phyloP scores from a whole-genome alignment of 2,888 invertebrate species.

The Heteropelma amictum region DNA sequence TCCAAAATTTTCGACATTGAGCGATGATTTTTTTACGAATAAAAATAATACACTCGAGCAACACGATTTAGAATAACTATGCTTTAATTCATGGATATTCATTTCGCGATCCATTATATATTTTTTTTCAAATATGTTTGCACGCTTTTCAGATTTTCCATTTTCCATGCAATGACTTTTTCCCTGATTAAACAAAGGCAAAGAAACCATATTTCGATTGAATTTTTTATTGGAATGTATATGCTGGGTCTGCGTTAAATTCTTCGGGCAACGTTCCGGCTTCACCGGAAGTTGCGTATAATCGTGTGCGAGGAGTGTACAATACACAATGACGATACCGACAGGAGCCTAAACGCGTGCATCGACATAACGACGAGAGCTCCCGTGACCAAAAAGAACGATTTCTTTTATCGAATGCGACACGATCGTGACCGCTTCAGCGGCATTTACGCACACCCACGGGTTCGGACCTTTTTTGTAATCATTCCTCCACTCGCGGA shows the following conservation, averaged over 20 bases:
- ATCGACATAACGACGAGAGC: constrained; percentile 18
- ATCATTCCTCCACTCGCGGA: constrained; percentile 32
- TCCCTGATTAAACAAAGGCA: neutral
- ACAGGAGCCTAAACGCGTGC: constrained; percentile 19
- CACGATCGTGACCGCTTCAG: constrained; percentile 43
- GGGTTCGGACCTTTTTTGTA: constrained; percentile 40
- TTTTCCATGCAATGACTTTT: neutral
- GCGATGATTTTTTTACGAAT: neutral
- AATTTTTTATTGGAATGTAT: neutral
- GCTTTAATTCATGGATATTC: too few species aligned
- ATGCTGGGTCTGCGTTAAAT: constrained; percentile 9
- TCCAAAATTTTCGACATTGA: constrained; percentile 51
- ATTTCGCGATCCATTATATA: too few species aligned
- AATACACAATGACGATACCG: neutral
- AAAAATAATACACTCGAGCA: too few species aligned
- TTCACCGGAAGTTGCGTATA: constrained; percentile 32
- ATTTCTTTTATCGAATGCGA: constrained; percentile 42
- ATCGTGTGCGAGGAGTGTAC: constrained; percentile 22
- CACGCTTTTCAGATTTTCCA: too few species aligned
- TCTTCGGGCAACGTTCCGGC: constrained; percentile 16
- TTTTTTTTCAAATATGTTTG: too few species aligned
- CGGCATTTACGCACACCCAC: constrained; percentile 43
- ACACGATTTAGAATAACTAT: too few species aligned
- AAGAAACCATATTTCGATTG: neutral
- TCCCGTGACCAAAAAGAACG: constrained; percentile 34